Conservation (phyloP, 2,888 invertebrate genomes). For the Perdita meconis region DNA sequence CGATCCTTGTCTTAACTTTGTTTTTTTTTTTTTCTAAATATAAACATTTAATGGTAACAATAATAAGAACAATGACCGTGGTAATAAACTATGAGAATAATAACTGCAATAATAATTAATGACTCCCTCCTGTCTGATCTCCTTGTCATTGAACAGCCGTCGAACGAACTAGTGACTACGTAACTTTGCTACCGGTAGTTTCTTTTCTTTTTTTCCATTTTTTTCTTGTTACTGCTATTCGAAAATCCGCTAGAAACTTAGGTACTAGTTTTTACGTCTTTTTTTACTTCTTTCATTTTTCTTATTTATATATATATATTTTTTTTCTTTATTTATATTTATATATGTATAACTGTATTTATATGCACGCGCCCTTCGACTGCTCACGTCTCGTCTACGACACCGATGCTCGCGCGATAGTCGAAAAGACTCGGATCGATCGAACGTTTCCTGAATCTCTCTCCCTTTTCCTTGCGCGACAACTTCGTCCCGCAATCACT, state of each 20-base stretch:
- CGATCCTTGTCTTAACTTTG: conserved; percentile 62
- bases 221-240: conserved; percentile 65
- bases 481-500: not conserved
- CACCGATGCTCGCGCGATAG: conserved; percentile 31
- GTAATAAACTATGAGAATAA: conserved; percentile 53
- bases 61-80: conserved; percentile 61
- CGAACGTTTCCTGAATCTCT: conserved; percentile 21
- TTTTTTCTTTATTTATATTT: conserved; percentile 44
- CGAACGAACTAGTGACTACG: conserved; percentile 82
- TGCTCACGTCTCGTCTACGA: conserved; percentile 53
- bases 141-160: conserved; percentile 78
- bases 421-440: conserved; percentile 44
- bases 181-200: conserved; percentile 80
- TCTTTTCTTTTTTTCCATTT: conserved; percentile 62
- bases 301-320: conserved; percentile 48
- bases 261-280: conserved; percentile 75
- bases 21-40: conserved; percentile 46
- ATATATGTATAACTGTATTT: conserved; percentile 49
- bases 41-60: conserved; percentile 51
- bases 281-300: conserved; percentile 61
- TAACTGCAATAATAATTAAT: conserved; percentile 58
- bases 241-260: conserved; percentile 82
- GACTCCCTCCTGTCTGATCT: conserved; percentile 69
- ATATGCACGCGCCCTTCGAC: conserved; percentile 64
- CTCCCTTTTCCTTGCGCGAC: not conserved